A percentile compares a stretch with the other conserved stretches of the same genome.
Evolutionary conservation across 2,888 invertebrate species (phyloP).

Genomic region (Auanema freiburgensis): DNA sequence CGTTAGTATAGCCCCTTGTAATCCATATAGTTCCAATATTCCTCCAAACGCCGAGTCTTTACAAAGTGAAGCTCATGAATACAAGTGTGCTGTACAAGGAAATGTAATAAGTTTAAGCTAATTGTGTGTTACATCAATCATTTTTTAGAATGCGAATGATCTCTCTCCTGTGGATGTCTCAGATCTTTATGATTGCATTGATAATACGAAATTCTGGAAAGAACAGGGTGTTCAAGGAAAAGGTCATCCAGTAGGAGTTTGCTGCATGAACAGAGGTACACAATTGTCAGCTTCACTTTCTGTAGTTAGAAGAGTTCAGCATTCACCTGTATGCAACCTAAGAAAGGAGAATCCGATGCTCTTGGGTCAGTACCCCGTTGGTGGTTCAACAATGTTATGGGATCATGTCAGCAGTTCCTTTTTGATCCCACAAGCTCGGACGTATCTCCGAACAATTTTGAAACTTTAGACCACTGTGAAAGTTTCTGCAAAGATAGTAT

Average conservation of each 20-base stretch:
- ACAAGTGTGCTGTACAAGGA: slow-evolving; percentile 35
- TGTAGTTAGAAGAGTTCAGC: slow-evolving; percentile 21
- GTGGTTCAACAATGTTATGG: slow-evolving; percentile 48
- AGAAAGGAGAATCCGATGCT: slow-evolving; percentile 44
- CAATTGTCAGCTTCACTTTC: too few relatives aligned
- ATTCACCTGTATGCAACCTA: slow-evolving; percentile 51
- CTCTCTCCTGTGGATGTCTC: slow-evolving; percentile 43
- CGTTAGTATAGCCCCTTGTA: slow-evolving; percentile 43
- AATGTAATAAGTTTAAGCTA: slow-evolving; percentile 22
- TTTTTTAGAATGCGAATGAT: slow-evolving; percentile 31
- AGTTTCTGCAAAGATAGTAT: slow-evolving; percentile 46
- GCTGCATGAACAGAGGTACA: slow-evolving; percentile 46
- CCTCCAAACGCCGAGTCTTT: slow-evolving; percentile 37
- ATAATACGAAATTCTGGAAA: slow-evolving; percentile 47
- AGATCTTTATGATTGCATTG: slow-evolving; percentile 50
- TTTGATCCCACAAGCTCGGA: slow-evolving; percentile 46
- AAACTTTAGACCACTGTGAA: slow-evolving; percentile 48
- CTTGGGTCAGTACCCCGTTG: slow-evolving; percentile 46
- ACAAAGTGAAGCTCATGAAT: slow-evolving; percentile 30
- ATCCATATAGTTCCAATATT: slow-evolving; percentile 30
- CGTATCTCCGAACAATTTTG: slow-evolving; percentile 48
- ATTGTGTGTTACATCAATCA: too few relatives aligned
- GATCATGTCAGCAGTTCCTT: slow-evolving; percentile 49
- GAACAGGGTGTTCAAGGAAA: slow-evolving; percentile 40
- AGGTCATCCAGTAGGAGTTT: slow-evolving; percentile 42